Base-by-base conservation (phyloP, 2,888 invertebrate genomes). In the Ennomos quercinarius region DNA sequence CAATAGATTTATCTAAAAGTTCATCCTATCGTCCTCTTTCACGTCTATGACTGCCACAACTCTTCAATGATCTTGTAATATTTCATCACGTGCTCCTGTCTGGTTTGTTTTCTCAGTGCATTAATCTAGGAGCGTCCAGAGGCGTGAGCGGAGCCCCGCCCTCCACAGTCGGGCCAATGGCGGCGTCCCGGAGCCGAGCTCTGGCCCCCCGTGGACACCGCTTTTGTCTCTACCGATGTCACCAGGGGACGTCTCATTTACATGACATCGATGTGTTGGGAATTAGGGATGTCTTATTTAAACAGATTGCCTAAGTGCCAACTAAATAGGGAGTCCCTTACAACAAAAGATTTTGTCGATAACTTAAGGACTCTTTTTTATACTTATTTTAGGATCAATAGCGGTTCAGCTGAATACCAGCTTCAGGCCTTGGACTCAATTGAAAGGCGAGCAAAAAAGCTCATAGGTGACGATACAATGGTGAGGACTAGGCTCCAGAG, bases 121-220 rank as follows among this genome's bases (percentile, higher is more conserved):
- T 76, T 77, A 74, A 78, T 77, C 78, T 81, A 78, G 71, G 71
- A 74, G 71, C 68, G 68, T 73, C 64, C 61, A 71, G 69, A 76
- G 81, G 83, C 82, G 83, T 69, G 67, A 66, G 74, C 65, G 68
- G 68, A 51, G 75, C 76, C 70, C 82, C 74, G 73, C 80, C 77
- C 67, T 52, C 12, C 59, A 50, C 41, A 40, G 47, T 61, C 62
- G 70, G 63, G 69, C 85, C 83, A 83, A 82, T 81, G 53, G 72
- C 72, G 65, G 61, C 62, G 53, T 52, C 48, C 39, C 68, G 66
- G 68, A 68, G 65, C 68, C 64, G 38, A 56, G 68, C 64, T 60
- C 64, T 59, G 64, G 62, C 65, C 66, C 70, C 62, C 46, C 59
- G 50, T 50, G 57, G 63, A 61, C 56, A 45, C 45, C 51, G 60